Evolutionary conservation across 2,797 vertebrate genomes (phyloP).

Genomic region (Darevskia mixta): DNA sequence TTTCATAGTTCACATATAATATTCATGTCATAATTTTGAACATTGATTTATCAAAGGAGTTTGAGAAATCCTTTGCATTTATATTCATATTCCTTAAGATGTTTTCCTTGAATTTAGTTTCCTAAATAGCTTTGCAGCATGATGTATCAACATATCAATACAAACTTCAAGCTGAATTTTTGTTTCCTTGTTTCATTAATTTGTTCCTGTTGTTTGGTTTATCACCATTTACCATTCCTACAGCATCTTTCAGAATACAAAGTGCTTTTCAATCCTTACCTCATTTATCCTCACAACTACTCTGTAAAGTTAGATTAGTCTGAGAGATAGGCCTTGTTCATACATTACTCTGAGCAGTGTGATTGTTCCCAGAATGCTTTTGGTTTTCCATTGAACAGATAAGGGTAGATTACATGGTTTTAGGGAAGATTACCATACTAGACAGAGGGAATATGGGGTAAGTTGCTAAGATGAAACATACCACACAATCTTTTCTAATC

Average conservation of each 20-base stretch:
- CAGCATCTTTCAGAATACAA: not conserved
- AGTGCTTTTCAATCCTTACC: not conserved
- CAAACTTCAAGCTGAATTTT: not conserved
- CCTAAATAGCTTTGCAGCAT: not conserved
- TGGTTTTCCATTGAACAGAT: not conserved
- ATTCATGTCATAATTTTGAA: conserved; percentile 24
- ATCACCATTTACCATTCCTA: not conserved
- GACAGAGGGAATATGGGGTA: not conserved
- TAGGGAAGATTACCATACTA: too few species aligned
- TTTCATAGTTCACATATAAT: conserved; percentile 29
- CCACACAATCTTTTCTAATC: not conserved
- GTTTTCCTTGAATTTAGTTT: not conserved
- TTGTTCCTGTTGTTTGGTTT: not conserved
- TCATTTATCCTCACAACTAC: not conserved
- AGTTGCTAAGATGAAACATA: not conserved
- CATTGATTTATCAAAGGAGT: conserved; percentile 31
- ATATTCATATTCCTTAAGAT: not conserved
- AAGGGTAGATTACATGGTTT: not conserved
- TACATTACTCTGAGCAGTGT: not conserved
- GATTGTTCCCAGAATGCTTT: not conserved
- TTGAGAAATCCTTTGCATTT: not conserved
- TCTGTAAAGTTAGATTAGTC: not conserved
- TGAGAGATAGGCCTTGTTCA: not conserved
- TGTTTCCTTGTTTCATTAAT: not conserved
- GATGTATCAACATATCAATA: conserved; percentile 5